These are phyloP conservation scores for Eulithis testata DNA, from an alignment of 2,888 invertebrate species.

Conservation along the genomic window DNA sequence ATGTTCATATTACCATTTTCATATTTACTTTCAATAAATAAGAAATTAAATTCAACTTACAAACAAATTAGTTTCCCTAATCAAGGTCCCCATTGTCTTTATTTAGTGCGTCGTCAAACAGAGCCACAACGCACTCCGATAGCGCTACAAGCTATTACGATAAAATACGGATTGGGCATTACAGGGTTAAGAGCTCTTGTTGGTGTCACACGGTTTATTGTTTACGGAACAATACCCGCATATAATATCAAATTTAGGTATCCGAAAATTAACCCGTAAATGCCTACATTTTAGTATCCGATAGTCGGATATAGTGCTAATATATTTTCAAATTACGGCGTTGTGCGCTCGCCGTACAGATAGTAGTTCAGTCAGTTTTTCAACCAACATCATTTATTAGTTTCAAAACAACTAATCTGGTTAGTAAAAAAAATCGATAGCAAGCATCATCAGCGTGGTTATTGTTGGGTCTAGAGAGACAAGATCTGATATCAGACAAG, in stretches of 20 bases:
- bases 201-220: slow-evolving; percentile 11
- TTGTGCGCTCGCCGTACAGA: too few relatives aligned
- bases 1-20: too few relatives aligned
- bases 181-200: slow-evolving; percentile 19
- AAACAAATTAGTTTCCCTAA: slow-evolving; percentile 8
- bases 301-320: too few relatives aligned
- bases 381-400: too few relatives aligned
- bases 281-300: neutral
- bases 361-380: too few relatives aligned
- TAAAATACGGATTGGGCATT: slow-evolving; percentile 17
- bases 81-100: slow-evolving; percentile 1
- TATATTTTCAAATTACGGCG: too few relatives aligned
- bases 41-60: neutral
- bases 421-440: too few relatives aligned
- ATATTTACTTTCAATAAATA: too few relatives aligned
- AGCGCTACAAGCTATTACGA: slow-evolving; percentile 14
- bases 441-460: too few relatives aligned
- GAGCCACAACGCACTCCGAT: slow-evolving; percentile 4
- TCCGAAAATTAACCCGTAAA: neutral
- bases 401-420: too few relatives aligned
- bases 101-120: slow-evolving; percentile 14
- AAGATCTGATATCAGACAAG: too few relatives aligned
- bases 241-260: neutral
- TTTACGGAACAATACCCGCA: slow-evolving; percentile 2
- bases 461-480: too few relatives aligned